Evolutionary conservation across 2,888 invertebrate genomes (phyloP), one percentile per base, ranked within the genome.

Genomic region (Coelopa pilipes): DNA sequence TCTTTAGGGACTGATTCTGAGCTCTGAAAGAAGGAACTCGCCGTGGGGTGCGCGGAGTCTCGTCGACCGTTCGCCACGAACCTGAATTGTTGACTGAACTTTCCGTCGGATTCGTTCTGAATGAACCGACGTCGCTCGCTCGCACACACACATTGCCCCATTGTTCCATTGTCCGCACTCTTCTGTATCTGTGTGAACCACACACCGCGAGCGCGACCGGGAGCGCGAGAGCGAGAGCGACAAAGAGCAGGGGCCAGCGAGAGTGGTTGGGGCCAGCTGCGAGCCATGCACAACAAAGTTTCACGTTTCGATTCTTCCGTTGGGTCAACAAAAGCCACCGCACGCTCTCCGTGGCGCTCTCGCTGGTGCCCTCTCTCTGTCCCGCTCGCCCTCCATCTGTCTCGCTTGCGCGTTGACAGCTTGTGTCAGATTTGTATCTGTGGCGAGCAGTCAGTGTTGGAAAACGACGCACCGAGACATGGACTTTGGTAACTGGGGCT

Each of bases 81-180:
- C 19, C 63, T 71, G 9, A 71, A 63, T 71, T 63, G 53, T 63
- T 71, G 70, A 71, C 70, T 71, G 63, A 71, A 71, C 70, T 63
- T 53, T 63, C 53, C 5, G n/a, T 71, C 45, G 63, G 63, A 19
- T 53, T n/a, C n/a, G 45, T 45, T 45, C 59, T 71, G 50, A 60
- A 60, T 60, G 70, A 63, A 63, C 59, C 50, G 21, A 66, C 19
- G 19, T 65, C 19, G 17, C 46, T 46, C 17, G 65, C 65, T 45
- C 65, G n/a, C 65, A 65, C 1, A 24, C 9, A 62, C 34, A 45
- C 62, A 45, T 15, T 1, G 13, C 21, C 15, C 11, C 34, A 45
- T 7, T 46, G 13, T 17, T 11, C n/a, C 55, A 55, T 17, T 59
- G 57, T 59, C 21, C 57, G 2, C 21, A 10, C 21, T 59, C 21